These are phyloP conservation scores for Caloenas nicobarica DNA, from an alignment of 2,113 vertebrate species.

Conservation along the genomic window DNA sequence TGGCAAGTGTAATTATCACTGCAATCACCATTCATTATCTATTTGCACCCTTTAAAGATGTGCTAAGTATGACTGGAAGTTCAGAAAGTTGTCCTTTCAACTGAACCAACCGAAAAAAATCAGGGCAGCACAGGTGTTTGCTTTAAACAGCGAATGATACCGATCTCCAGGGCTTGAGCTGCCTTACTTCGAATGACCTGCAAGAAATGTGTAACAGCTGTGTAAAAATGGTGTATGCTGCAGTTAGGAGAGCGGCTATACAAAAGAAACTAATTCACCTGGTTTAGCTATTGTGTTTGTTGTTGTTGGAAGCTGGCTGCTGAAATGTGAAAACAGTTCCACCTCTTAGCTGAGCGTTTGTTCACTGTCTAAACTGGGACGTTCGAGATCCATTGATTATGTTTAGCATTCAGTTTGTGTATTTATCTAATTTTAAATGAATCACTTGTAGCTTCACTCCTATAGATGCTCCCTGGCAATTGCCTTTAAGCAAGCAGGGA, in stretches of 20 bases:
- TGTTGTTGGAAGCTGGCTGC: not conserved
- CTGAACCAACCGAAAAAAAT: not conserved
- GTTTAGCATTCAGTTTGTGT: not conserved
- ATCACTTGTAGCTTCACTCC: not conserved
- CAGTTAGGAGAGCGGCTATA: not conserved
- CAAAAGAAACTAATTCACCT: not conserved
- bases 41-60: not conserved
- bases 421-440: not conserved
- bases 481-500: not conserved
- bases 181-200: not conserved
- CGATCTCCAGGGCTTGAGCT: not conserved
- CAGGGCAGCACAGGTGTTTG: not conserved
- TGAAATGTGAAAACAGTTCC: not conserved
- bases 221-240: not conserved
- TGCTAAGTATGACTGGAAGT: not conserved
- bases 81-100: conserved; percentile 4
- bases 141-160: not conserved
- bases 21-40: conserved; percentile 28
- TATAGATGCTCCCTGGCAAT: not conserved
- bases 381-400: not conserved
- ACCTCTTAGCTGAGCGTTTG: not conserved
- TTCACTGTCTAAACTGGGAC: not conserved
- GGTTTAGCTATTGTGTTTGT: not conserved
- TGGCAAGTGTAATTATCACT: conserved; percentile 40
- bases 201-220: not conserved